These are phyloP conservation scores for Delichon dasypus DNA, from an alignment of 2,797 vertebrate genomes.

Conservation along the genomic window DNA sequence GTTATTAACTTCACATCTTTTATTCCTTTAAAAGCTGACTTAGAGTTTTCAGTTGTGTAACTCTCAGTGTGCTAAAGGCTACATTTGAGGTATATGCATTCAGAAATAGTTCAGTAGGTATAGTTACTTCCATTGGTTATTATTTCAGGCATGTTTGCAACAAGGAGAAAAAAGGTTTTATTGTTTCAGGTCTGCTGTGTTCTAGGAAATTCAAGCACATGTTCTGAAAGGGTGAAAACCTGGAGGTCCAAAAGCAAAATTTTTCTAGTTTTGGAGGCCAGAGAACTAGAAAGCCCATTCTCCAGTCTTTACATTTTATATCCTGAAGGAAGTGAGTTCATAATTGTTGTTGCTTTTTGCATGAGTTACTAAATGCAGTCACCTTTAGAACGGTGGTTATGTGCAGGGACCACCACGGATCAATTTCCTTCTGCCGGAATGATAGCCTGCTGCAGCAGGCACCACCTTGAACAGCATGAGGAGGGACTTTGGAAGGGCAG, in stretches of 20 bases:
- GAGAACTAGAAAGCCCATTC: background rate
- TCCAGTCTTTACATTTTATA: background rate
- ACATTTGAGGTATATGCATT: background rate
- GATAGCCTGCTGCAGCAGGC: background rate
- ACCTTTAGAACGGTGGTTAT: accelerated
- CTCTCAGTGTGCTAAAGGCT: background rate
- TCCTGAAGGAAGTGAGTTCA: background rate
- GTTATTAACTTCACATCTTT: background rate
- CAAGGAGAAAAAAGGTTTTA: background rate
- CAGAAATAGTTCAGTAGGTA: background rate
- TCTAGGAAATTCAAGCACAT: background rate
- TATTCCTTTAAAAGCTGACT: background rate
- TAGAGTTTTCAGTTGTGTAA: background rate
- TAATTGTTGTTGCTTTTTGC: background rate
- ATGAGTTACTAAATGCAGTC: background rate
- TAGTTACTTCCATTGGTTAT: background rate
- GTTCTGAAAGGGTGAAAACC: background rate
- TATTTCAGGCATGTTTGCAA: background rate
- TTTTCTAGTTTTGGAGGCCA: background rate
- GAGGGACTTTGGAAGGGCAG: background rate
- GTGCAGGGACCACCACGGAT: background rate
- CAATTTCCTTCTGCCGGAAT: background rate
- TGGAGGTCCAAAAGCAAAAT: background rate
- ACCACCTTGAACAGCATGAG: background rate
- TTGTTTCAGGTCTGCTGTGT: background rate